These are phyloP conservation scores for Argopecten irradians DNA, from an alignment of 1,140 invertebrate genomes.

Conservation along the genomic window DNA sequence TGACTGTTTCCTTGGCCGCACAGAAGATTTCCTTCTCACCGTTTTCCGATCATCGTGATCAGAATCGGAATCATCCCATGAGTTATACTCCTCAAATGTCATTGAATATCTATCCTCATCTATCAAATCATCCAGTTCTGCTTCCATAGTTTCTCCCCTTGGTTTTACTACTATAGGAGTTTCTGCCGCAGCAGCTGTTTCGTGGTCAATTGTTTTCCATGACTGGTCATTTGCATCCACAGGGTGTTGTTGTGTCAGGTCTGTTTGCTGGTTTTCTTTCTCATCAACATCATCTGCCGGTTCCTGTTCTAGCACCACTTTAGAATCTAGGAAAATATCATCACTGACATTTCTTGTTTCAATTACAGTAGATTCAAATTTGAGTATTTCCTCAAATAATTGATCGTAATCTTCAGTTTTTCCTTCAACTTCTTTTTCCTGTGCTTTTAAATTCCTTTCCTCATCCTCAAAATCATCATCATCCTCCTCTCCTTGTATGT, in stretches of 20 bases:
- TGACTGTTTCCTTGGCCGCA: neutral
- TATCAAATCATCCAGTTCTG: neutral
- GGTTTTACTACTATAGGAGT: neutral
- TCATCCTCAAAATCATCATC: too few species aligned
- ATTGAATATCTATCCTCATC: neutral
- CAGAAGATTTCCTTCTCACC: neutral
- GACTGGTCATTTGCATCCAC: neutral
- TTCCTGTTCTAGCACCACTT: neutral
- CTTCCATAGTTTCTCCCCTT: neutral
- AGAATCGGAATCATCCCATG: neutral
- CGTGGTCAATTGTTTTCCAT: neutral
- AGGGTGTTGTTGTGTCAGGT: neutral
- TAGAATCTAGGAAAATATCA: neutral
- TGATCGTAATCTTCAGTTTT: neutral
- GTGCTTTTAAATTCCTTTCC: too few species aligned
- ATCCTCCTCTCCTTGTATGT: neutral
- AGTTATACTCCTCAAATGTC: neutral
- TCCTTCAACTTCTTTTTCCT: neutral
- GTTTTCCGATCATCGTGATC: neutral
- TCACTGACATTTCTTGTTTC: neutral
- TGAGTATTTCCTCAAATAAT: neutral
- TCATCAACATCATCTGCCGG: neutral
- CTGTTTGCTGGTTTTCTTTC: neutral
- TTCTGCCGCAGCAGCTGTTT: neutral
- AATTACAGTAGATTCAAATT: neutral